These are phyloP conservation scores for Cloeon dipterum DNA, from an alignment of 2,888 invertebrate genomes.

Conservation along the genomic window DNA sequence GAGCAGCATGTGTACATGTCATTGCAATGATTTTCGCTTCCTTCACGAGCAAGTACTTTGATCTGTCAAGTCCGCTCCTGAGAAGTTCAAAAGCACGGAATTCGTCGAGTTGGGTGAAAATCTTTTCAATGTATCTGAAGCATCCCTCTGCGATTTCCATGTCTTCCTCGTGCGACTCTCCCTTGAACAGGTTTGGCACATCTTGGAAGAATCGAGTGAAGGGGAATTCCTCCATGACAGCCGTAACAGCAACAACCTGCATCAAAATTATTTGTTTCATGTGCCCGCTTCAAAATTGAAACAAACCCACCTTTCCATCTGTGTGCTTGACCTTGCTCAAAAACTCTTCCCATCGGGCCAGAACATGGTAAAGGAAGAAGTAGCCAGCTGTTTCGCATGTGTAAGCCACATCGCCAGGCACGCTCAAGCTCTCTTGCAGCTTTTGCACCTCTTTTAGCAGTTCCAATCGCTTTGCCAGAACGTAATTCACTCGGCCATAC, in stretches of 20 bases:
- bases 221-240: constrained; percentile 65
- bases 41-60: constrained; percentile 88
- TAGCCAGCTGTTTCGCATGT: constrained; percentile 98
- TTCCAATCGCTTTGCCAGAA: constrained; percentile 79
- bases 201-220: constrained; percentile 84
- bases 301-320: constrained; percentile 15
- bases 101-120: constrained; percentile 93
- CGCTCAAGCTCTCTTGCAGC: constrained; percentile 65
- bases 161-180: constrained; percentile 51
- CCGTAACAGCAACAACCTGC: constrained; percentile 20
- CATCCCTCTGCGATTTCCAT: constrained; percentile 79
- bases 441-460: constrained; percentile 68
- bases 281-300: background rate
- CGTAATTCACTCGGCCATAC: constrained; percentile 97
- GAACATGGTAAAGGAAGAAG: constrained; percentile 85
- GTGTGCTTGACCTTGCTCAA: constrained; percentile 31
- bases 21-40: constrained; percentile 99
- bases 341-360: constrained; percentile 84
- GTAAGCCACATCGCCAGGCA: constrained; percentile 74
- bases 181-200: constrained; percentile 78
- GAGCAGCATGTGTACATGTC: constrained; percentile 99
- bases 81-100: constrained; percentile 94
- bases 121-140: constrained; percentile 80
- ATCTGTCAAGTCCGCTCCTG: constrained; percentile 83
- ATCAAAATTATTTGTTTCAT: background rate